Evolutionary conservation across 2,888 invertebrate genomes (phyloP).

Genomic region (Pseudococcus jackbeardsleyi): DNA sequence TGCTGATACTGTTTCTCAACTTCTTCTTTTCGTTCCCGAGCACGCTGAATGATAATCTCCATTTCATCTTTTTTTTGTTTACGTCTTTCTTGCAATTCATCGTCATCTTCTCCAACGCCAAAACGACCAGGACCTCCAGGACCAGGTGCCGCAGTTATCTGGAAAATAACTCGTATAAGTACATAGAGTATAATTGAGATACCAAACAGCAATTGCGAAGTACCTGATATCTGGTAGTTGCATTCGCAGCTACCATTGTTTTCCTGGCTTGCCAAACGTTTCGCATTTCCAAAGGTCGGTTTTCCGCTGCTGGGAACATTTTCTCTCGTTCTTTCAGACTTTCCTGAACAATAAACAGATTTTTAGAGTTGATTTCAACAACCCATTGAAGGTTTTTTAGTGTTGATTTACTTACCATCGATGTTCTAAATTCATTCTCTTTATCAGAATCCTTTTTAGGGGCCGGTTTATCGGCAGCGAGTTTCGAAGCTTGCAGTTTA

Average conservation of each 20-base stretch:
- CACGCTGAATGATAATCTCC: constrained; percentile 63
- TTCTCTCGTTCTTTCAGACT: constrained; percentile 60
- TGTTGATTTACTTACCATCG: constrained; percentile 26
- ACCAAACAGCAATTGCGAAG: not conserved
- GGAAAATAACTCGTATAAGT: not conserved
- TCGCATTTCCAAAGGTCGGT: constrained; percentile 13
- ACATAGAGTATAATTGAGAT: not conserved
- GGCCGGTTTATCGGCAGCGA: constrained; percentile 65
- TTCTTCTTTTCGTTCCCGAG: constrained; percentile 66
- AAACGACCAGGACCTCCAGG: not conserved
- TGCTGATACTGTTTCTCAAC: constrained; percentile 77
- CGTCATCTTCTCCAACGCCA: constrained; percentile 65
- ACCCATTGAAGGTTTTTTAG: not conserved
- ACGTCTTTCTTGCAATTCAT: constrained; percentile 58
- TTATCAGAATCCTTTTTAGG: constrained; percentile 59
- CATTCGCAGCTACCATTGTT: constrained; percentile 11
- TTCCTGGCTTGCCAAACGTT: constrained; percentile 51
- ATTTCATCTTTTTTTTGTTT: constrained; percentile 62
- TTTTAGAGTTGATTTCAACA: not conserved
- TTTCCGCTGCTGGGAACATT: constrained; percentile 2
- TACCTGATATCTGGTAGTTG: constrained; percentile 56
- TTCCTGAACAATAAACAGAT: not conserved
- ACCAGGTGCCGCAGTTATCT: not conserved
- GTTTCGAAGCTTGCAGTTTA: constrained; percentile 24
- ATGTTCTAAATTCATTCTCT: constrained; percentile 58